Percentiles rank a stretch among this genome's conserved stretches.
Evolutionary conservation across 1,140 invertebrate genomes (phyloP).

Genomic region (Trachelipus rathkii): DNA sequence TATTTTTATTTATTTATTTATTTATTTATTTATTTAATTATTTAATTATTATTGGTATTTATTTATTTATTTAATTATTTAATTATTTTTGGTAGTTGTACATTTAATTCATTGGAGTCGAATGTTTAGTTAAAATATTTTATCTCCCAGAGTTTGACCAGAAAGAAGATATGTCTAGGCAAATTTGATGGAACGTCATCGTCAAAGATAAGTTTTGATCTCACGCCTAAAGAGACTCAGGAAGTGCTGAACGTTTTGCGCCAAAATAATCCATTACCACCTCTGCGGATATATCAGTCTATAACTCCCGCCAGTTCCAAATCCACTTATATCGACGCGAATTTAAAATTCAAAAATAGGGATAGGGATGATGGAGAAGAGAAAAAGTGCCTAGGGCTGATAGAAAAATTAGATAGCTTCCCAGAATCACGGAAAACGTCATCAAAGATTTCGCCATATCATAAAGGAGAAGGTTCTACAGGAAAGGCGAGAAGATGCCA

Average conservation of each 20-base stretch:
- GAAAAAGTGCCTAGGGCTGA: background rate
- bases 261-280: constrained; percentile 34
- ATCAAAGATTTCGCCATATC: background rate
- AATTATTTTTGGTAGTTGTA: no score
- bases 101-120: no score
- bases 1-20: no score
- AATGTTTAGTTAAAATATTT: no score
- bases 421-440: background rate
- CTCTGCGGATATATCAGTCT: constrained; percentile 29
- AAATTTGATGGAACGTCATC: background rate
- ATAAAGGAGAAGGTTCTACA: background rate
- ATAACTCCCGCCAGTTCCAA: constrained; percentile 16
- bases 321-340: constrained; percentile 22
- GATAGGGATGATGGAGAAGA: background rate
- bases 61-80: no score
- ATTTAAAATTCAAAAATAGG: constrained; percentile 9
- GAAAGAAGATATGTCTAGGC: background rate
- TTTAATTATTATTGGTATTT: no score
- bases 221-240: constrained; percentile 46
- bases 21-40: no score
- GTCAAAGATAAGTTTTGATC: constrained; percentile 40
- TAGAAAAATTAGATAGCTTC: background rate
- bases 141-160: background rate
- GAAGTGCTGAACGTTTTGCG: constrained; percentile 44
- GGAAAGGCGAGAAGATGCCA: background rate